phyloP scores from a whole-genome alignment of 2,797 vertebrate species.

The Uromys caudimaculatus region DNA sequence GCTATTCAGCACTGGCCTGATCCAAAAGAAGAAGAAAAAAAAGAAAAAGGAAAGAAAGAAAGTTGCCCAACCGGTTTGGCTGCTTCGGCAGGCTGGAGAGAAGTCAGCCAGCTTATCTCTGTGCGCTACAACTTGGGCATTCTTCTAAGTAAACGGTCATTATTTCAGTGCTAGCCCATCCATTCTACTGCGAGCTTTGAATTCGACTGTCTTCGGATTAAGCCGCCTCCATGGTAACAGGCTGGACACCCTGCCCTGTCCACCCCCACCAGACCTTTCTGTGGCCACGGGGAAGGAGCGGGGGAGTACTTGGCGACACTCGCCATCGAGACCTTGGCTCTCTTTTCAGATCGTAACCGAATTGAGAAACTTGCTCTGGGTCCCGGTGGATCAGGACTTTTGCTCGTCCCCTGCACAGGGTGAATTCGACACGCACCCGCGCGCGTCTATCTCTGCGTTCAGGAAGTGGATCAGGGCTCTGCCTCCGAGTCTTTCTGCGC shows the following conservation, averaged over 20 bases:
- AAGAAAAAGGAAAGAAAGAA: slow-evolving; percentile 4
- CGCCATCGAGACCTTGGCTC: neutral
- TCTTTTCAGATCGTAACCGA: neutral
- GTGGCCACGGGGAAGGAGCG: neutral
- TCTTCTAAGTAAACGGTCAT: slow-evolving; percentile 83
- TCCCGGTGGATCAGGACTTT: neutral
- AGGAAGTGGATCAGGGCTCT: slow-evolving; percentile 77
- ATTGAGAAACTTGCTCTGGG: slow-evolving; percentile 48
- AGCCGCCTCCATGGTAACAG: neutral
- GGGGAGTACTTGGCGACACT: neutral
- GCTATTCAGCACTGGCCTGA: slow-evolving; percentile 79
- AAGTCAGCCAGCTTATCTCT: slow-evolving; percentile 79
- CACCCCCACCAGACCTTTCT: neutral
- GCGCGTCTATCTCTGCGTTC: slow-evolving; percentile 58
- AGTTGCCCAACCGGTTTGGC: slow-evolving; percentile 82
- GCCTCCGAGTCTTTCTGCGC: slow-evolving; percentile 77
- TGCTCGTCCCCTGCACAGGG: neutral
- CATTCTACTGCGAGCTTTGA: slow-evolving; percentile 14
- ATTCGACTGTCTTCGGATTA: slow-evolving; percentile 11
- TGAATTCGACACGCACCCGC: neutral
- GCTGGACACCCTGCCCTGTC: neutral
- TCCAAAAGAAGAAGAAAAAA: neutral
- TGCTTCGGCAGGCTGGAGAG: slow-evolving; percentile 75
- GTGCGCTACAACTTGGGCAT: slow-evolving; percentile 59
- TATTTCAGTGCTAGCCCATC: neutral